Evolutionary conservation across 2,113 vertebrate species (phyloP).

Genomic region (Campylomormyrus numenius): DNA sequence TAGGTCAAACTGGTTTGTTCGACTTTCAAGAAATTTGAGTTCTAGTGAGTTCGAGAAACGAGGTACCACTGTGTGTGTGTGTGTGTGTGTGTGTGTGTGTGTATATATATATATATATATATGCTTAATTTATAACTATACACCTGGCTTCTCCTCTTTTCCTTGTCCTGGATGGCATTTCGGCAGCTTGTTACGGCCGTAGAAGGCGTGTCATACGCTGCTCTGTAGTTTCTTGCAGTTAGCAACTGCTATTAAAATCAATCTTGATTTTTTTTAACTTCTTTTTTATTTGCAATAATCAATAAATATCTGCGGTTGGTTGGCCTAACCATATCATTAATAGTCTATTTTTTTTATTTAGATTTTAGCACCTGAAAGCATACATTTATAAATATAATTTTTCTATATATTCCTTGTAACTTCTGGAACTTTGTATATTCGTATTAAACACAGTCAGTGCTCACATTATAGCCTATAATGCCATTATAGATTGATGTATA

Average conservation of each 20-base stretch:
- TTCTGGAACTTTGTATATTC: not conserved
- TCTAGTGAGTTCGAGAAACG: no score
- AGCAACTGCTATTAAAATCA: not conserved
- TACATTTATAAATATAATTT: not conserved
- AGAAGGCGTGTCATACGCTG: conserved; percentile 18
- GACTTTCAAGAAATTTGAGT: no score
- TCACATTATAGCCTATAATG: not conserved
- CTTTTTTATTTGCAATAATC: not conserved
- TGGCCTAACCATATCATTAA: not conserved
- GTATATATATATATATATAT: no score
- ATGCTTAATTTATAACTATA: no score
- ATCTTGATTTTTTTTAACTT: not conserved
- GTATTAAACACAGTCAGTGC: not conserved
- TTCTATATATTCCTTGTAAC: not conserved
- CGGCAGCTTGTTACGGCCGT: conserved; percentile 17
- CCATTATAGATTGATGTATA: not conserved
- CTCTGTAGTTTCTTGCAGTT: not conserved
- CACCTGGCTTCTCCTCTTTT: not conserved
- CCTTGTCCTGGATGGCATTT: not conserved
- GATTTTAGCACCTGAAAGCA: not conserved
- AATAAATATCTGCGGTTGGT: not conserved
- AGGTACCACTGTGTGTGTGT: no score
- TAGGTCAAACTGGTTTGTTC: no score
- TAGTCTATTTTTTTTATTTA: not conserved
- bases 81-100: accelerated